phyloP scores from a whole-genome alignment of 2,113 vertebrate species.

The Psilopogon haemacephalus region DNA sequence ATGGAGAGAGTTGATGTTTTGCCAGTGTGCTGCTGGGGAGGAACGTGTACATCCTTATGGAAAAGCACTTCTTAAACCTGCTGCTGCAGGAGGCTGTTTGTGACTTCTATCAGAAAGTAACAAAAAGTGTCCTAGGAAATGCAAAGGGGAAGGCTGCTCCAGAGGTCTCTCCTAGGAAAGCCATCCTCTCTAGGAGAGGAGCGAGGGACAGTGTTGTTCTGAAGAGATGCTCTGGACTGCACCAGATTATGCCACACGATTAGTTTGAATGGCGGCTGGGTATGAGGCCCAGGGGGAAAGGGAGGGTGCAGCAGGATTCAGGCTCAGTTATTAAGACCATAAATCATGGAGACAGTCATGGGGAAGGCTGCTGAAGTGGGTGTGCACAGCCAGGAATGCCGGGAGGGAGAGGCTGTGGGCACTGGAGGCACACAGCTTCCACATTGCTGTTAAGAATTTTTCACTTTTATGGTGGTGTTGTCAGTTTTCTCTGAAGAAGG shows the following conservation, averaged over 20 bases:
- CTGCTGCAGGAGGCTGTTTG: neutral
- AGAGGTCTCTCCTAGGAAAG: neutral
- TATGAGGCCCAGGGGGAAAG: neutral
- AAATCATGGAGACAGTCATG: constrained; percentile 68
- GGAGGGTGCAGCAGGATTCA: constrained; percentile 21
- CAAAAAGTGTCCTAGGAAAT: neutral
- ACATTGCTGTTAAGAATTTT: constrained; percentile 26
- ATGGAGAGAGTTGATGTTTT: neutral
- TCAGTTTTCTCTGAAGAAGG: constrained; percentile 9
- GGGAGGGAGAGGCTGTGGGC: neutral
- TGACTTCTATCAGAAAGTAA: neutral
- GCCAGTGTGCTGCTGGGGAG: neutral
- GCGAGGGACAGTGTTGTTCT: neutral
- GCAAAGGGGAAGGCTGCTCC: neutral
- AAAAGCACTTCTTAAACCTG: neutral
- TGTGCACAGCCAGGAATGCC: neutral
- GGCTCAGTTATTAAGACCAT: constrained; percentile 70
- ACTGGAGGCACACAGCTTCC: neutral
- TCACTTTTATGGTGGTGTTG: constrained; percentile 55
- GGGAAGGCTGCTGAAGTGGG: constrained; percentile 43
- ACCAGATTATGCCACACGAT: accelerated
- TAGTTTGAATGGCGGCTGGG: constrained; percentile 1
- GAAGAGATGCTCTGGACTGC: neutral
- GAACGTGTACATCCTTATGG: neutral
- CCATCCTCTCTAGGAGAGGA: neutral